Base-by-base conservation (phyloP, 2,113 vertebrate species). In the Scolopax mira region DNA sequence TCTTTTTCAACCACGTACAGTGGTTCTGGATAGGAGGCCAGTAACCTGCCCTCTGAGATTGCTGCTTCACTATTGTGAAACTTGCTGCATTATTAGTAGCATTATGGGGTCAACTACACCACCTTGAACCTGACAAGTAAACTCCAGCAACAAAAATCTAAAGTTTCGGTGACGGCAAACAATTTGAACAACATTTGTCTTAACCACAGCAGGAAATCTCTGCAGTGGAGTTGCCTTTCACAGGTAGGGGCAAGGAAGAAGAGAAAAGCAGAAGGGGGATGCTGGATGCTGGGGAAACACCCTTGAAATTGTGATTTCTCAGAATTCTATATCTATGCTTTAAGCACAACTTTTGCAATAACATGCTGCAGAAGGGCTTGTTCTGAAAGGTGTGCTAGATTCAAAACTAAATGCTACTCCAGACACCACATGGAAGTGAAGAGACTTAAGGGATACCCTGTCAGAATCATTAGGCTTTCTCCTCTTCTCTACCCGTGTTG, bases 91-190 rank as follows among this genome's bases (percentile, higher is more conserved):
- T 83, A 85, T 90, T 81, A 74, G 92, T 28, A 71, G 73, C 33
- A 66, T 67, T 94, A 86, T 1, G 9, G 85, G 81, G 73, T 94
- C 84, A 88, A 52, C 91, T 14, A 21, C 51, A 48, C 11, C 49
- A 91, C 55, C 41, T 80, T 49, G 58, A 78, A 48, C 44, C 52
- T 75, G 90, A 37, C 44, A 91, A 78, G 39, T 78, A 73, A 94
- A 81, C 13, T 69, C 81, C 90, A 48, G 39, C 71, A 30, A 77
- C 79, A 74, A 74, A 69, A 81, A 17, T 4, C 61, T 42, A 11
- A 81, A 91, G 51, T 90, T 95, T 79, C 9, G 75, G 73, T 24
- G 79, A 95, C 31, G 84, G 83, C 61, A 85, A 94, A 92, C 80
- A 81, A 88, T 69, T 67, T 81, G 80, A 93, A 65, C 51, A 67